Conservation (phyloP, 1,140 invertebrate species). For the Polypedilum pembai region DNA sequence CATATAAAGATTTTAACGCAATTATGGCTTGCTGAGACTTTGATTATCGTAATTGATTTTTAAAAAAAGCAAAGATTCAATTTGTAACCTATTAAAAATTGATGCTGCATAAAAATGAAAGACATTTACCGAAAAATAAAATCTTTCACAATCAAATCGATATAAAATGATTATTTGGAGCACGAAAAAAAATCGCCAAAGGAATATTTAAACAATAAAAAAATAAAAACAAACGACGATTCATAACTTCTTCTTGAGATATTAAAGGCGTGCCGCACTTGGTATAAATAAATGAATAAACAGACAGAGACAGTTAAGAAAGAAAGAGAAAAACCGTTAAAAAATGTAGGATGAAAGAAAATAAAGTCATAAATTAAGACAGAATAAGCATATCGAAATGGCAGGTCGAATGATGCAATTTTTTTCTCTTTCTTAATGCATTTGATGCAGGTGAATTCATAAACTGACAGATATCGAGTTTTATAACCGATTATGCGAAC, state of each 20-base stretch:
- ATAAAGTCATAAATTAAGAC: background rate
- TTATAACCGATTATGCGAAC: too few species aligned
- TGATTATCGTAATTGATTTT: slow-evolving; percentile 6
- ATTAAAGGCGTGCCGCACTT: slow-evolving; percentile 15
- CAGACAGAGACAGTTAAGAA: background rate
- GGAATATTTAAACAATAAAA: background rate
- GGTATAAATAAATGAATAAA: background rate
- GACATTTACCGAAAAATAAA: too few species aligned
- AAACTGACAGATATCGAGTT: too few species aligned
- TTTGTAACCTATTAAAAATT: background rate
- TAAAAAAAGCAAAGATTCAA: background rate
- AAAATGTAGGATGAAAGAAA: background rate
- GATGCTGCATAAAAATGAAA: too few species aligned
- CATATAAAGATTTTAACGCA: background rate
- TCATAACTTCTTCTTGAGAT: background rate
- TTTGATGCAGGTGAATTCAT: too few species aligned
- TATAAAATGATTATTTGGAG: background rate
- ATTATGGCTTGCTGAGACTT: background rate
- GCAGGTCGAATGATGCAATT: slow-evolving; percentile 16
- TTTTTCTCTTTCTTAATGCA: background rate
- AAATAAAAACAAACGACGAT: slow-evolving; percentile 12
- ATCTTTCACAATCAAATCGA: too few species aligned
- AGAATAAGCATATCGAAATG: background rate
- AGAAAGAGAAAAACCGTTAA: background rate
- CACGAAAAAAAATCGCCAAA: background rate